Base-by-base conservation (phyloP, 2,797 vertebrate genomes). In the Oreochromis grahami region DNA sequence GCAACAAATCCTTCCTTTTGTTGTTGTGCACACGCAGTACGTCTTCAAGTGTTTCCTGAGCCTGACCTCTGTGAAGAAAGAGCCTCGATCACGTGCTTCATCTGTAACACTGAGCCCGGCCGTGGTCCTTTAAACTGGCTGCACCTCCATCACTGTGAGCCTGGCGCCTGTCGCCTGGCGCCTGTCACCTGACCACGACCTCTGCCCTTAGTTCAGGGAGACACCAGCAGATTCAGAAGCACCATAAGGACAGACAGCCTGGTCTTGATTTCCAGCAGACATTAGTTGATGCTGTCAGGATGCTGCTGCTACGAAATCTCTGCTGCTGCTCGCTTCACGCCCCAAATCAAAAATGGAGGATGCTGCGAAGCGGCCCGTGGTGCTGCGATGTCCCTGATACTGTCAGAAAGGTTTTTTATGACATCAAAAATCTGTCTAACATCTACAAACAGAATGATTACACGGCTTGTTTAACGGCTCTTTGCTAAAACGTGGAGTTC, bases 1-100 rank as follows among this genome's bases (percentile, higher is more conserved):
- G n/a, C 12, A 5, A 4, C 1, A 7, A 9, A 41, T 14, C n/a
- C n/a, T 68, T 24, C 60, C 0, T 0, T 8, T 41, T 41, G 36
- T 41, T 6, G 60, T 41, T 24, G n/a, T 36, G 58, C 60, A 38
- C 60, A 41, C 34, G 4, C 19, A 65, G 34, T 21, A 21, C 1
- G 12, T 41, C 60, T 3, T 38, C 34, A 14, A 41, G n/a, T 65
- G 4, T 65, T 63, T 34, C 10, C 58, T 50, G 15, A 50, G 17
- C 15, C 15, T 36, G 56, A 36, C 58, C 9, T n/a, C 58, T 65
- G 58, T 58, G 2, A 29, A 58, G 55, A 9, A 29, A 29, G 55
- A 6, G 13, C 55, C 55, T 58, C 3, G 2, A 58, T 36, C 0
- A 8, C 7, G 7, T 8, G 36, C 34, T 41, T 65, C 63, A 13